Evolutionary conservation across 2,797 vertebrate species (phyloP).

Genomic region (Spinibarbus caldwelli): DNA sequence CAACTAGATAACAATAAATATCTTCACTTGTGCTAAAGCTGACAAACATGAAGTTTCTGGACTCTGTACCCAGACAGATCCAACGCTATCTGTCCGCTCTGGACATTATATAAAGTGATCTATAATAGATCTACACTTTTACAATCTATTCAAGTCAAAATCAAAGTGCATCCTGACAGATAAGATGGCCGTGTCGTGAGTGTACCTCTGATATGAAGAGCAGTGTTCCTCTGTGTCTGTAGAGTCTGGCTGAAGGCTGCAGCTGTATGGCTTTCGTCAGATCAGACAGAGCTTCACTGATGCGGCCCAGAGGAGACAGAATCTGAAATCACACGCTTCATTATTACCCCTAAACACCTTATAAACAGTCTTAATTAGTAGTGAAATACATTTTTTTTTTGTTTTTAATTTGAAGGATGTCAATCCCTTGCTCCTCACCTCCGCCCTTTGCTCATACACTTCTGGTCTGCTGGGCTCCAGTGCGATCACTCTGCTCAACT

Average conservation of each 20-base stretch:
- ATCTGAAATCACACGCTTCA: constrained; percentile 78
- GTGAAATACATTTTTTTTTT: too few relatives aligned
- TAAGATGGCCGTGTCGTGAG: background rate
- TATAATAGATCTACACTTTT: background rate
- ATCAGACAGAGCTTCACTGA: constrained; percentile 94
- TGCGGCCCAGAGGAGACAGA: constrained; percentile 92
- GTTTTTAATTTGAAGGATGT: background rate
- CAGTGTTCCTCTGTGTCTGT: constrained; percentile 92
- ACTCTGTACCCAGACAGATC: background rate
- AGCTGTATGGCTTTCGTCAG: constrained; percentile 96
- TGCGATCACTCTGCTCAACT: constrained; percentile 91
- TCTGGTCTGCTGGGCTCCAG: constrained; percentile 91
- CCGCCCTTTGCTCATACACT: constrained; percentile 95
- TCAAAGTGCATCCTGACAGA: background rate
- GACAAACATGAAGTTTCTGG: background rate
- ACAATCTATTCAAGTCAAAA: background rate
- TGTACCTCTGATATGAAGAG: constrained; percentile 97
- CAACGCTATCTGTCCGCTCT: background rate
- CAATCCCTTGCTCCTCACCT: constrained; percentile 76
- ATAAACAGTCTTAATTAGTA: background rate
- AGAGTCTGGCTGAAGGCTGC: constrained; percentile 92
- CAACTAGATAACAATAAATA: background rate
- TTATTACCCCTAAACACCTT: background rate
- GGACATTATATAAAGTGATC: background rate
- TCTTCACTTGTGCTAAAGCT: background rate